phyloP scores from a whole-genome alignment of 2,888 invertebrate genomes.

The Chaetogeoica ovagalla region DNA sequence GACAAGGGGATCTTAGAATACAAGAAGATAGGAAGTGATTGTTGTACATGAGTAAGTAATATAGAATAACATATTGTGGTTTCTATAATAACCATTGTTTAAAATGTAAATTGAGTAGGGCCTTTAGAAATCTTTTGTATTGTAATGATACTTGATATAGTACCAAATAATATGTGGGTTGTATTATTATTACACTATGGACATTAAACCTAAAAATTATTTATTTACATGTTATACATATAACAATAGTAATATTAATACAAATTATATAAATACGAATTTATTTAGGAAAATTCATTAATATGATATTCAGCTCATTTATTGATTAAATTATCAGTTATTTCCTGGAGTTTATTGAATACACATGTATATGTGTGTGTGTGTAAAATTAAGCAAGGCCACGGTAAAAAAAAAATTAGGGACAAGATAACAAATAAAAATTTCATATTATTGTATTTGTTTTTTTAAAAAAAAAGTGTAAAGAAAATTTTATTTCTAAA shows the following conservation, averaged over 20 bases:
- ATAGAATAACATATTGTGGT: constrained; percentile 36
- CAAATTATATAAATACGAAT: background rate
- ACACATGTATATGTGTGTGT: too few relatives aligned
- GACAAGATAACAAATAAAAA: too few relatives aligned
- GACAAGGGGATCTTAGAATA: constrained; percentile 15
- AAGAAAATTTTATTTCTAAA: too few relatives aligned
- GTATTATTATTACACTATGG: constrained; percentile 22
- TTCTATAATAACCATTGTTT: constrained; percentile 39
- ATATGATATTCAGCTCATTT: background rate
- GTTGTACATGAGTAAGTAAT: constrained; percentile 24
- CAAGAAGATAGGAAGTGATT: constrained; percentile 14
- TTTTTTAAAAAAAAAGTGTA: too few relatives aligned
- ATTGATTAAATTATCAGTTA: constrained; percentile 9
- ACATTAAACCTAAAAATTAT: constrained; percentile 10
- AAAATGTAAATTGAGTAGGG: constrained; percentile 43
- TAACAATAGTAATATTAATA: constrained; percentile 9
- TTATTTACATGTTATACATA: background rate
- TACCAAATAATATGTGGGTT: constrained; percentile 39
- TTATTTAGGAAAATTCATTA: background rate
- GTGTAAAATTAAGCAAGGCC: too few relatives aligned
- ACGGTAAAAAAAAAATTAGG: too few relatives aligned
- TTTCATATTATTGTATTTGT: too few relatives aligned
- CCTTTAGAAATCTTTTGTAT: constrained; percentile 39
- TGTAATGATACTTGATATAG: constrained; percentile 10
- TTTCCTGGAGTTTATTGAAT: background rate